These are phyloP conservation scores for Notodonta ziczac DNA, from an alignment of 2,888 invertebrate species.

Conservation along the genomic window DNA sequence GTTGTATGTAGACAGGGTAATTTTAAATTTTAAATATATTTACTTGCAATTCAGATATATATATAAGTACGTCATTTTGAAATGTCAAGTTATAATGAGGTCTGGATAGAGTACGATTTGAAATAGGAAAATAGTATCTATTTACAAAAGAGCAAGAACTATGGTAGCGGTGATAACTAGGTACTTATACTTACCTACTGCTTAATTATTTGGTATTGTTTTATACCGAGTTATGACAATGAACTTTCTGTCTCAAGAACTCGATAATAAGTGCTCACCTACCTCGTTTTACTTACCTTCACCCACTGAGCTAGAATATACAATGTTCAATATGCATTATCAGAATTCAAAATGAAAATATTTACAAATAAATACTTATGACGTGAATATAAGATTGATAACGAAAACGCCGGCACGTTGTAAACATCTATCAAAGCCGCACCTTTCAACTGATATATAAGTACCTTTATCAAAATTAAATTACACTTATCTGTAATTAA, in stretches of 20 bases:
- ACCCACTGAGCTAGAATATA: neutral
- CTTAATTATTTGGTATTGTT: neutral
- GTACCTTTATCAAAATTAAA: neutral
- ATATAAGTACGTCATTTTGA: no score
- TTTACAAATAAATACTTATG: neutral
- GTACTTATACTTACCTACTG: no score
- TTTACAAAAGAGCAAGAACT: no score
- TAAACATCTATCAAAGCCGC: neutral
- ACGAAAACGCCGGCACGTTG: neutral
- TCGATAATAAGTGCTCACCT: neutral
- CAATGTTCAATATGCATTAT: neutral
- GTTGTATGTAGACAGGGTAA: neutral
- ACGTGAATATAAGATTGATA: neutral
- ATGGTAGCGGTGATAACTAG: no score
- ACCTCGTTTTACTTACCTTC: conserved; percentile 5
- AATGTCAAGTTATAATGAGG: no score
- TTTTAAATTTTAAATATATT: neutral
- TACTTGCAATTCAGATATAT: neutral
- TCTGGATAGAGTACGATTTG: no score
- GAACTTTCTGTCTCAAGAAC: conserved; percentile 4
- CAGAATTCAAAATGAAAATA: neutral
- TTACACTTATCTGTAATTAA: conserved; percentile 1
- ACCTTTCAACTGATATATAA: neutral
- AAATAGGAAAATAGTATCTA: no score
- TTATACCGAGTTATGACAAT: neutral